Evolutionary conservation across 1,140 invertebrate species (phyloP).

Genomic region (Cydia amplana): DNA sequence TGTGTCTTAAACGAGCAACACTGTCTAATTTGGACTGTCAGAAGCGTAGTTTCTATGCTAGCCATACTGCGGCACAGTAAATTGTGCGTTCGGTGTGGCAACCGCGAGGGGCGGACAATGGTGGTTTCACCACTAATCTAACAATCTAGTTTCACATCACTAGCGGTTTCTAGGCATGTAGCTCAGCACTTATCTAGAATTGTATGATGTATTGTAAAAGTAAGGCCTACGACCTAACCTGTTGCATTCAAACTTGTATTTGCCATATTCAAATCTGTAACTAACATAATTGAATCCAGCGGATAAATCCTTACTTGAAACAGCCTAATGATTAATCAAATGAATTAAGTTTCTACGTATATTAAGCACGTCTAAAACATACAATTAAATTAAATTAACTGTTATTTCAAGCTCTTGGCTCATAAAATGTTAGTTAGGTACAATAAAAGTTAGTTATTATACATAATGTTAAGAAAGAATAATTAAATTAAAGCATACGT

Average conservation of each 20-base stretch:
- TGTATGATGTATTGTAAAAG: background rate
- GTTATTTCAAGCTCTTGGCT: too few relatives aligned
- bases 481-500: background rate
- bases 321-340: too few relatives aligned
- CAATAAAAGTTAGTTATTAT: background rate
- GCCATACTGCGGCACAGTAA: conserved; percentile 5
- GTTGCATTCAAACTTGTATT: background rate
- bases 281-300: background rate
- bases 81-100: conserved; percentile 25
- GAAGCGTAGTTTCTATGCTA: background rate
- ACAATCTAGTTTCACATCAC: conserved; percentile 31
- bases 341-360: too few relatives aligned
- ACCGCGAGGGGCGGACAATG: conserved; percentile 19
- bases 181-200: conserved; percentile 9
- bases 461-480: background rate
- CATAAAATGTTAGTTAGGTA: too few relatives aligned
- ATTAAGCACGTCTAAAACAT: too few relatives aligned
- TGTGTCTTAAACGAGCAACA: too few relatives aligned
- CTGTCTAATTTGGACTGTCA: too few relatives aligned
- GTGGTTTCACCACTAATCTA: conserved; percentile 28
- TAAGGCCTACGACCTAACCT: background rate
- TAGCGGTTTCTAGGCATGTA: conserved; percentile 8
- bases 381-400: too few relatives aligned
- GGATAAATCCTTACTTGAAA: too few relatives aligned
- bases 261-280: background rate